Evolutionary conservation across 1,140 invertebrate genomes (phyloP).

Genomic region (Holotrichia oblita): DNA sequence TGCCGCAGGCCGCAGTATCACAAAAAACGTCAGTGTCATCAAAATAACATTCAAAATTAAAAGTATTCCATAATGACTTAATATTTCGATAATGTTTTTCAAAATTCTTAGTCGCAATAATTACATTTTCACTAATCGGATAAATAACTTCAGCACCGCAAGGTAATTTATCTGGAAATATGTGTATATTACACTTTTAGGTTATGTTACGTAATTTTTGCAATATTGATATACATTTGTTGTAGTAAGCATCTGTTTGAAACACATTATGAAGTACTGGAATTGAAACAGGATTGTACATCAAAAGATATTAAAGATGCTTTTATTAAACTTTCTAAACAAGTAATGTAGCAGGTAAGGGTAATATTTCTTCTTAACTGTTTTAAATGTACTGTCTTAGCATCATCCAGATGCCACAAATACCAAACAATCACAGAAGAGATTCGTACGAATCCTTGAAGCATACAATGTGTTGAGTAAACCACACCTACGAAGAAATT

Average conservation of each 20-base stretch:
- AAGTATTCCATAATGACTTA: slow-evolving; percentile 6
- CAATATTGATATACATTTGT: slow-evolving; percentile 3
- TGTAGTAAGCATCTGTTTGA: slow-evolving; percentile 46
- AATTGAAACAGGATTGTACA: slow-evolving; percentile 58
- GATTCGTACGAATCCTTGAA: slow-evolving; percentile 66
- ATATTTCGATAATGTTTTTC: slow-evolving; percentile 33
- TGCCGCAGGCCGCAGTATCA: background rate
- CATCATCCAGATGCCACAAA: slow-evolving; percentile 65
- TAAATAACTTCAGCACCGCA: slow-evolving; percentile 27
- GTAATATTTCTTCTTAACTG: slow-evolving; percentile 38
- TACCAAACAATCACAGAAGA: slow-evolving; percentile 60
- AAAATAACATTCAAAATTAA: slow-evolving; percentile 11
- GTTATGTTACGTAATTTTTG: slow-evolving; percentile 35
- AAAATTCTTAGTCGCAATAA: slow-evolving; percentile 31
- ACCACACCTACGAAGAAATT: slow-evolving; percentile 59
- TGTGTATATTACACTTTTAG: slow-evolving; percentile 25
- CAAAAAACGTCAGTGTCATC: background rate
- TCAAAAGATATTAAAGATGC: slow-evolving; percentile 61
- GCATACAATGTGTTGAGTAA: slow-evolving; percentile 66
- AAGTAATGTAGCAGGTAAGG: slow-evolving; percentile 53
- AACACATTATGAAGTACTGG: slow-evolving; percentile 61
- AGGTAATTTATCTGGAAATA: slow-evolving; percentile 21
- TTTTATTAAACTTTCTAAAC: slow-evolving; percentile 63
- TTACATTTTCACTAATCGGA: background rate
- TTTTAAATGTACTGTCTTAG: slow-evolving; percentile 54